Evolutionary conservation across 2,888 invertebrate genomes (phyloP).

Genomic region (Ormyrus pomaceus): DNA sequence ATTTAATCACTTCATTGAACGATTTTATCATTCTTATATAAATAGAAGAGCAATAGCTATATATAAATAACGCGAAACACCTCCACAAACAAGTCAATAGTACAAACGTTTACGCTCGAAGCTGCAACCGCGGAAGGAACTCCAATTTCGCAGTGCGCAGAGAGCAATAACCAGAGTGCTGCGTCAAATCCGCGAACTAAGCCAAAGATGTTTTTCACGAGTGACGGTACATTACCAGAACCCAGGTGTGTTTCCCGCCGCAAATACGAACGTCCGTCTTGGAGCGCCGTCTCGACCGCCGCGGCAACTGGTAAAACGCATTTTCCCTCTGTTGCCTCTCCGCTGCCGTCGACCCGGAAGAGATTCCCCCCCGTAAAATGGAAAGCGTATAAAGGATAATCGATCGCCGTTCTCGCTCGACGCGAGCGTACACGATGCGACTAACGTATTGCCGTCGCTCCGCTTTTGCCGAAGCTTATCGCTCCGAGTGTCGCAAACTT

Average conservation of each 20-base stretch:
- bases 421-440: constrained; percentile 1
- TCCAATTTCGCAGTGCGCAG: too few species aligned
- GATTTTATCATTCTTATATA: too few species aligned
- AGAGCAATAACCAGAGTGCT: too few species aligned
- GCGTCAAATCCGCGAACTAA: background rate
- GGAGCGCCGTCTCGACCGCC: background rate
- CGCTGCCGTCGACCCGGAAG: background rate
- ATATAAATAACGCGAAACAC: too few species aligned
- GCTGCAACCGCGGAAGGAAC: too few species aligned
- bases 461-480: too few species aligned
- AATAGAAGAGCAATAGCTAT: too few species aligned
- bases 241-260: constrained; percentile 16
- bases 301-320: background rate
- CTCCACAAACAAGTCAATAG: too few species aligned
- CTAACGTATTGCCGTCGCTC: too few species aligned
- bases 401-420: constrained; percentile 28
- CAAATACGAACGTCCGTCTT: constrained; percentile 7
- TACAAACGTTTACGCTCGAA: too few species aligned
- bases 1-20: too few species aligned
- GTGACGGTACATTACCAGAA: background rate
- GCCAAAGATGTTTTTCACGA: constrained; percentile 15
- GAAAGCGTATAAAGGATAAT: constrained; percentile 25
- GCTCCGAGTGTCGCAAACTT: too few species aligned
- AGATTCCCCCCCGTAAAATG: constrained; percentile 23
- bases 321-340: background rate